Base-by-base conservation (phyloP, 2,888 invertebrate genomes). In the Andrena fulva region DNA sequence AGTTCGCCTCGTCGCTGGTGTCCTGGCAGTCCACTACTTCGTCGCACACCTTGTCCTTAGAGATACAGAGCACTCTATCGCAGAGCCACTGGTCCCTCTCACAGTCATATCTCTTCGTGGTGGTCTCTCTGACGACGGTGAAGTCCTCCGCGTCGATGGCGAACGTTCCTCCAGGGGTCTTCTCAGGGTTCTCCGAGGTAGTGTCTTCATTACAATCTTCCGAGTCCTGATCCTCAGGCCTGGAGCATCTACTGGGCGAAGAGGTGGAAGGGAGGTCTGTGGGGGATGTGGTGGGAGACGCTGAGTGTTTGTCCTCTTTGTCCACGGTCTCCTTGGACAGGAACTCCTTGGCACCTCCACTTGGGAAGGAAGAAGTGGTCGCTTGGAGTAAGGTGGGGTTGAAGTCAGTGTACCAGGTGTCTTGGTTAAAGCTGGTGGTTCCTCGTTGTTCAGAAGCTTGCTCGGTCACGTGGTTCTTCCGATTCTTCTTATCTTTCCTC, bases 1-100 rank as follows among this genome's bases (percentile, higher is more conserved):
- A 97, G 85, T 95, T 94, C 54, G 73, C 42, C 94, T 97, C 97
- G 88, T 97, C 97, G 87, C 96, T 96, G 35, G 94, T 93, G 77
- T 95, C 94, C 3, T 91, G 90, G 87, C 97, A 97, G 89, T 97
- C 96, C 5, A 87, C 77, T 5, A 94, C 92, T 2, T 94, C 93
- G 91, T 97, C 95, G 92, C 97, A 97, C 66, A 94, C 94, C 72
- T 94, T 94, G n/a, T 90, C 88, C 5, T 92, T 91, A 67, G 94
- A 94, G 82, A 96, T 95, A 87, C 96, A 96, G 70, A 93, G 93
- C 27, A 95, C 95, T 0, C 79, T 79, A 63, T 88, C 90, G 70
- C 92, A 91, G 7, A 78, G 56, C 20, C 88, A 80, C 62, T 89
- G 83, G n/a, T 85, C 79, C 1, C 74, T 48, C 1, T 72, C 52